Evolutionary conservation across 2,888 invertebrate species (phyloP), one percentile per base, ranked within the genome.

Genomic region (Psylliodes chrysocephalus): DNA sequence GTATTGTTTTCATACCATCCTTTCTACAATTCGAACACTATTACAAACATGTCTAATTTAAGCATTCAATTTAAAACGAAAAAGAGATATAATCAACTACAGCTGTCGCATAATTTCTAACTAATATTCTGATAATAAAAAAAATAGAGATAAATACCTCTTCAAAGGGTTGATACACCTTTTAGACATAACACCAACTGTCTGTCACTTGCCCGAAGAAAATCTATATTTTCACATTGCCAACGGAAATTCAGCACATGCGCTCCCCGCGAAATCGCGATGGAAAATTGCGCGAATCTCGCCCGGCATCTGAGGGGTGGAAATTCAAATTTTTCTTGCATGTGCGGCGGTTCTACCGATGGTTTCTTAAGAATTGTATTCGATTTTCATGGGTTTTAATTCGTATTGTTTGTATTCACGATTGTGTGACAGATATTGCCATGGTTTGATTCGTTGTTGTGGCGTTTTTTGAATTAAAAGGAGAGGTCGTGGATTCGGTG

Each of bases 161-260:
- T 68, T 70, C 64, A 69, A 71, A 73, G 71, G 73, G 73, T 71
- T 72, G 71, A 69, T 35, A 47, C 47, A 69, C 63, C 67, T 68
- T 66, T 71, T 64, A 71, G 73, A 71, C 75, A 71, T 75, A 70
- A 71, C 38, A 61, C 61, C 54, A 56, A 63, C 68, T 63, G 73
- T 53, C 69, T 66, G 69, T 69, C 70, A 70, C 68, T 40, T 38
- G 53, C 60, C n/a, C 44, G 19, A 52, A 53, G 64, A 64, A 64
- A 64, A 64, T 64, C 64, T 44, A 64, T 64, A 55, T 54, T 64
- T 64, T 47, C 55, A 49, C 55, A 60, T 51, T 46, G 46, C 46
- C 19, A 46, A 22, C 3, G 60, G 51, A 55, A 60, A 55, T 54
- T 35, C 12, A 42, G 44, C 60, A 53, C 60, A 28, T 54, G 64